These are phyloP conservation scores for Idaea biselata DNA, from an alignment of 2,888 invertebrate genomes.

Conservation along the genomic window DNA sequence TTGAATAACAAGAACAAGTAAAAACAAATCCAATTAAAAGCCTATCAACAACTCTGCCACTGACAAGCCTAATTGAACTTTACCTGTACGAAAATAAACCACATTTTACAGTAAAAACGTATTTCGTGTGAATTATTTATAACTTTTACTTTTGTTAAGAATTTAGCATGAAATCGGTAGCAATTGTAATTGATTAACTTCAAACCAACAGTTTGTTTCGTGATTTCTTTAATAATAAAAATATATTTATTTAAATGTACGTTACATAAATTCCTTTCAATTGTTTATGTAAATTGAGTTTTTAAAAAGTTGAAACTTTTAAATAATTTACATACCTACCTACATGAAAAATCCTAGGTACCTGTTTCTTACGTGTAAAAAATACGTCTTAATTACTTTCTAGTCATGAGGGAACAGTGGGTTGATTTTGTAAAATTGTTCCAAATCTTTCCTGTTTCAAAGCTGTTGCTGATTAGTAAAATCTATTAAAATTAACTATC, in stretches of 20 bases:
- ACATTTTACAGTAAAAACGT: neutral
- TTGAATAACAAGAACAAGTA: neutral
- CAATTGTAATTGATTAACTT: neutral
- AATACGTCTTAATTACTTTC: no score
- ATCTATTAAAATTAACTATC: no score
- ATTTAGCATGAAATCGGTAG: neutral
- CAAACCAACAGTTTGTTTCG: neutral
- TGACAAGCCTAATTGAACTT: neutral
- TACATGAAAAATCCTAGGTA: no score
- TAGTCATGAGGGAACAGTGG: no score
- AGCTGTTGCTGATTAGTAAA: no score
- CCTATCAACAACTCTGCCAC: neutral
- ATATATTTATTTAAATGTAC: neutral
- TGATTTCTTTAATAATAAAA: neutral
- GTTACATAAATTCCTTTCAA: neutral
- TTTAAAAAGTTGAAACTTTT: neutral
- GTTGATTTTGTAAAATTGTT: no score
- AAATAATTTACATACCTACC: neutral
- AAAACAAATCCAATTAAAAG: neutral
- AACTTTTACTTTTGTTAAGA: neutral
- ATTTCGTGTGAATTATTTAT: neutral
- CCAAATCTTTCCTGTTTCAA: no score
- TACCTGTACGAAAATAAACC: neutral
- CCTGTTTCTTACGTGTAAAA: no score
- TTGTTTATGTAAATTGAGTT: neutral